Conservation (phyloP, 2,113 vertebrate species). For the Anhinga anhinga region DNA sequence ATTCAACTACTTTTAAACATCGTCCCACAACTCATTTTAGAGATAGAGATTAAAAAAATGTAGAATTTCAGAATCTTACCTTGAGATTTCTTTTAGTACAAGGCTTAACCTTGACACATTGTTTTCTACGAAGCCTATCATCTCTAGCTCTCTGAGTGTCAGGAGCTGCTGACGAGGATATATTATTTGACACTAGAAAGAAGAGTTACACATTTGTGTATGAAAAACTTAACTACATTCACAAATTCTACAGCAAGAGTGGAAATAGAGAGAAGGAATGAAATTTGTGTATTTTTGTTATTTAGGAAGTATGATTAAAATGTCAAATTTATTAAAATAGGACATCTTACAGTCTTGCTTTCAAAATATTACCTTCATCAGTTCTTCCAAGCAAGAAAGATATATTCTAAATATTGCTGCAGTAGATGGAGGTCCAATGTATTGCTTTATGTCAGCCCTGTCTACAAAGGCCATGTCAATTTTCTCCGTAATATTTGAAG, state of each 20-base stretch:
- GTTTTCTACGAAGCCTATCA: conserved; percentile 87
- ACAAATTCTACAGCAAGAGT: background rate
- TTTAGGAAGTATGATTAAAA: background rate
- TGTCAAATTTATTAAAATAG: background rate
- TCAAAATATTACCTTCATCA: conserved; percentile 89
- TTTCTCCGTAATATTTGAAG: conserved; percentile 95
- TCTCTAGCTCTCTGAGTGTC: conserved; percentile 88
- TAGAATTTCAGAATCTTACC: conserved; percentile 71
- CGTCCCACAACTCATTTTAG: background rate
- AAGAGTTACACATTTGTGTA: background rate
- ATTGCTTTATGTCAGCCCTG: conserved; percentile 96
- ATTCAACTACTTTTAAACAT: background rate
- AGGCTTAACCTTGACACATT: conserved; percentile 89
- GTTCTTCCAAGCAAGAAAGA: conserved; percentile 91
- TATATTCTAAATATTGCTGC: conserved; percentile 95
- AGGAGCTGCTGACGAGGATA: conserved; percentile 93
- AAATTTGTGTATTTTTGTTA: background rate
- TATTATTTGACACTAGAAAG: conserved; percentile 89
- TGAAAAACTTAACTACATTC: background rate
- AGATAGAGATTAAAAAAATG: background rate
- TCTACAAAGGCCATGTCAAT: conserved; percentile 97
- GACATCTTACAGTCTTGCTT: background rate
- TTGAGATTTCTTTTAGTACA: conserved; percentile 82
- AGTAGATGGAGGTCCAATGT: conserved; percentile 88
- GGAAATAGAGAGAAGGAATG: background rate